Percentiles rank a stretch among this genome's conserved stretches.
Conservation (phyloP, 2,113 vertebrate species). For the Tragelaphus scriptus region DNA sequence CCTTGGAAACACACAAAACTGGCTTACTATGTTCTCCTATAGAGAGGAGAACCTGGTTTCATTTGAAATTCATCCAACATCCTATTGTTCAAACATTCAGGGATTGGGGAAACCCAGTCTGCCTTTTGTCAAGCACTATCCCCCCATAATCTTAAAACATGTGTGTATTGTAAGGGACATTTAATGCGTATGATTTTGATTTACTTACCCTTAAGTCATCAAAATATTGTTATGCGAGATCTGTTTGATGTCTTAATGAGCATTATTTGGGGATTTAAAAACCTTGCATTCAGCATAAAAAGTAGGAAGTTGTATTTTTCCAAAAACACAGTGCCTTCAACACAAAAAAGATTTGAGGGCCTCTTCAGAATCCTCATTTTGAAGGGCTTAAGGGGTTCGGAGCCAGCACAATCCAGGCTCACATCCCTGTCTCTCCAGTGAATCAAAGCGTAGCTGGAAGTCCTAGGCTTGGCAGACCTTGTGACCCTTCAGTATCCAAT, state of each 20-base stretch:
- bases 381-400: background rate
- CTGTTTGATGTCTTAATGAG: slow-evolving; percentile 60
- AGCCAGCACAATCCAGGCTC: background rate
- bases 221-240: slow-evolving; percentile 60
- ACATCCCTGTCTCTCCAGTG: background rate
- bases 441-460: background rate
- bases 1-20: background rate
- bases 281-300: slow-evolving; percentile 19
- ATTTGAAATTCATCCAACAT: background rate
- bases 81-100: slow-evolving; percentile 31
- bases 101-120: background rate
- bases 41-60: background rate
- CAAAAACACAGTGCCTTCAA: slow-evolving; percentile 32
- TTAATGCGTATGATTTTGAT: slow-evolving; percentile 60
- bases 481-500: background rate
- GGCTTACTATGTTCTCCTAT: background rate
- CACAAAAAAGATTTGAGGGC: background rate
- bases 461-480: background rate
- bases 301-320: slow-evolving; percentile 44
- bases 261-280: slow-evolving; percentile 60
- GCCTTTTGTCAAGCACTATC: background rate
- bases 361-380: slow-evolving; percentile 26
- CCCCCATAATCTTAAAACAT: slow-evolving; percentile 33
- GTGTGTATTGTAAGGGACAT: slow-evolving; percentile 44
- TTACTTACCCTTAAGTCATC: slow-evolving; percentile 58